These are phyloP conservation scores for Chironomus tentans DNA, from an alignment of 2,888 invertebrate species.

Conservation along the genomic window DNA sequence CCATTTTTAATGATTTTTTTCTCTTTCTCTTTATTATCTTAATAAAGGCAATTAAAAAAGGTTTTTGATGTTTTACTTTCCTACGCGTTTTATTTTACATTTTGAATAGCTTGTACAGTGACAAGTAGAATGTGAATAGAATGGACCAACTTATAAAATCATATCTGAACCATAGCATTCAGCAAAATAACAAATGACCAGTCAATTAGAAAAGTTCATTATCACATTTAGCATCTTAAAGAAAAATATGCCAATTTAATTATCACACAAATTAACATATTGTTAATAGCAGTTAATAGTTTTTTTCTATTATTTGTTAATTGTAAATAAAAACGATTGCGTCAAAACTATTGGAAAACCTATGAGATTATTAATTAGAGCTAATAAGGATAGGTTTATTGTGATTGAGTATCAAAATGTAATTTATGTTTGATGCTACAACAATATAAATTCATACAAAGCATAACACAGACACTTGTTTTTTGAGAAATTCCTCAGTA, in stretches of 20 bases:
- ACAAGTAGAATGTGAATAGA: no score
- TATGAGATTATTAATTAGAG: no score
- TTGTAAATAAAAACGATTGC: not conserved
- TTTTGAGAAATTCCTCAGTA: not conserved
- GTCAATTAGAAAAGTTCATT: not conserved
- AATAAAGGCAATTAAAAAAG: not conserved
- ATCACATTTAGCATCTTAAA: not conserved
- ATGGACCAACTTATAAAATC: no score
- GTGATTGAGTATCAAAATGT: no score
- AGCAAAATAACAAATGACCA: no score
- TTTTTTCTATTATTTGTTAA: not conserved
- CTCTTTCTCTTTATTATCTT: not conserved
- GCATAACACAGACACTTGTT: no score
- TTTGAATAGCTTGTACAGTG: no score
- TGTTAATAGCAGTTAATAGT: not conserved
- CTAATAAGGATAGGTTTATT: no score
- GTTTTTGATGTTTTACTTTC: not conserved
- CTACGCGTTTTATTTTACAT: not conserved
- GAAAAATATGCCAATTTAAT: not conserved
- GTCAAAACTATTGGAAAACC: no score
- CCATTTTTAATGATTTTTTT: not conserved
- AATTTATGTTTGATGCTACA: no score
- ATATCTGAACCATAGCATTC: no score
- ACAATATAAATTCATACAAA: no score
- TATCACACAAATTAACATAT: not conserved